Evolutionary conservation across 2,888 invertebrate genomes (phyloP), one percentile per base, ranked within the genome.

Genomic region (Harpalus rufipes): DNA sequence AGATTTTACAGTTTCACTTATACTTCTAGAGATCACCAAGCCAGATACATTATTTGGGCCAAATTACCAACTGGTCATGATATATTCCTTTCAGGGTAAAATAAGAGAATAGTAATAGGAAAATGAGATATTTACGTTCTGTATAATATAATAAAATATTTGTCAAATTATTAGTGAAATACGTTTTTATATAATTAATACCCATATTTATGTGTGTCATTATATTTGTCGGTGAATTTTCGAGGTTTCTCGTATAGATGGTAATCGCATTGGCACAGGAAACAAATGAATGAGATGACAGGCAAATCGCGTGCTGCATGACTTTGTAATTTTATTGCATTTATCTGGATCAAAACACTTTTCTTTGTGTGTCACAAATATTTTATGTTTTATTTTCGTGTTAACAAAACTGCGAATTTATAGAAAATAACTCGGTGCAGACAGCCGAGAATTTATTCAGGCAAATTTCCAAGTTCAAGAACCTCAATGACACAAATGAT

Each of bases 201-300:
- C 14, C 14, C 18, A 59, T 32, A 32, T 32, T 1, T 32, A 59
- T 16, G 18, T 59, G 59, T 59, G 18, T 59, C 14, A 59, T 12
- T 59, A 14, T 59, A 51, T 51, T 51, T 51, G 44, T 51, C 10
- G 44, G 44, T 51, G 44, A 51, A 51, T 12, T 51, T 51, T 51
- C 44, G 44, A 51, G 44, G 44, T 51, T 51, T 51, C 44, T 51
- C 10, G 44, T 44, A 41, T 10, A 41, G 72, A 74, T 74, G 10
- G 10, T 74, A 74, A 41, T 41, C 41, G 4, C 41, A 18, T 44
- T 44, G 58, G 44, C 25, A 78, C 78, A 78, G 78, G 78, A 78
- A 78, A 78, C 14, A 78, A 78, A 78, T 58, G 58, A 78, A 58
- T 78, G 58, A 58, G 78, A 78, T 78, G 58, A 78, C 78, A 58